Percentiles rank a stretch among this genome's conserved stretches.
Conservation (phyloP, 2,797 vertebrate species). For the Acridotheres tristis region DNA sequence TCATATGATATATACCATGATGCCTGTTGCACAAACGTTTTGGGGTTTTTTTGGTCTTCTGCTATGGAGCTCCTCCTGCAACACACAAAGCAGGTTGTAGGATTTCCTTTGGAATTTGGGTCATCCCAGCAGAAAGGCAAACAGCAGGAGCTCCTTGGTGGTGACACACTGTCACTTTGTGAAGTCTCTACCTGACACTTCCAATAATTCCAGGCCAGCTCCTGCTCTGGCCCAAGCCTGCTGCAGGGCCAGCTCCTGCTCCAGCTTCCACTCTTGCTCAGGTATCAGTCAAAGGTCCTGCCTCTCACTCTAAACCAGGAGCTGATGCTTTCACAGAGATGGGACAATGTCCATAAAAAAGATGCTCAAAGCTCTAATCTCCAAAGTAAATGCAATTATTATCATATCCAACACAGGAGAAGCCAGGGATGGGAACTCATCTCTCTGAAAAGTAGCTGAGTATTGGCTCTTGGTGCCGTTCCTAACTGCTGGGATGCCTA, state of each 20-base stretch:
- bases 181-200: not conserved
- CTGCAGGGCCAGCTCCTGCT: not conserved
- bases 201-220: not conserved
- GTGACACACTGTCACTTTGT: not conserved
- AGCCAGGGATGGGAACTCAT: not conserved
- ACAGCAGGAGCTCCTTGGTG: not conserved
- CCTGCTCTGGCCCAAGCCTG: not conserved
- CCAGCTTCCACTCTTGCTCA: not conserved
- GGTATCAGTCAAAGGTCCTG: not conserved
- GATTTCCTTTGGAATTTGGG: not conserved
- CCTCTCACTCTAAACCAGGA: not conserved
- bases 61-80: not conserved
- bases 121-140: not conserved
- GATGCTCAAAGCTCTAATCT: not conserved
- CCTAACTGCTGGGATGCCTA: not conserved
- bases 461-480: not conserved
- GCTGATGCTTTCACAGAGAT: not conserved
- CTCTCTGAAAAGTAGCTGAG: not conserved
- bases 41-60: no score
- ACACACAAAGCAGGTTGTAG: not conserved
- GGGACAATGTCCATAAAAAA: not conserved
- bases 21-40: not conserved
- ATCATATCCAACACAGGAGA: not conserved
- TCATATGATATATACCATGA: rapidly evolving
- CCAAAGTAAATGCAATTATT: not conserved